Base-by-base conservation (phyloP, 1,140 invertebrate species). In the Neotoxoptera formosana region DNA sequence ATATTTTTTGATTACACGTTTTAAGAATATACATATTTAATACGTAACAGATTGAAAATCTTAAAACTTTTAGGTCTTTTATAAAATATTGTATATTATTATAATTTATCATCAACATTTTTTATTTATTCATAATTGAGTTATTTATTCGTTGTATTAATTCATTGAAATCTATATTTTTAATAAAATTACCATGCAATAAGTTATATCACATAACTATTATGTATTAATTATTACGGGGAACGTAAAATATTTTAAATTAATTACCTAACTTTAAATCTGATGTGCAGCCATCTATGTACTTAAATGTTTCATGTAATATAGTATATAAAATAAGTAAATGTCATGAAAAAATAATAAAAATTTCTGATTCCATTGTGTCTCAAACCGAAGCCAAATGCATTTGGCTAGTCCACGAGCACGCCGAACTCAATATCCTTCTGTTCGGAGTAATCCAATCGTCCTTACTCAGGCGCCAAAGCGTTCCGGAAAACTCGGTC, bases 401-500 rank as follows among this genome's bases (percentile, higher is more conserved):
- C 41, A 67, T 90, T 41, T 30, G 89, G 36, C 20, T 36, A 36
- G 89, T 67, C 36, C 89, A 14, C 14, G 25, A 8, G 23, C 11
- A 90, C 11, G 53, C 1, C 41, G 89, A 90, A 30, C 53, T 90
- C 53, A 60, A 90, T 30, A n/a, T 45, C 30, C 36, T 90, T 23
- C 3, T 90, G 36, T 90, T 90, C 25, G 89, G 53, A 25, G 89
- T 90, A 17, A 30, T 90, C 0, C 89, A 90, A 47, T 67, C 89
- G 89, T 90, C 89, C 25, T 2, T 90, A 45, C 25, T 90, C 56
- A 60, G 89, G 45, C 25, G 89, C 30, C 89, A 90, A n/a, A 25
- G 1, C 8, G 89, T 90, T 2, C 89, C 89, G 25, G 36, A 90
- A 45, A 90, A 90, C 53, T 90, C 89, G 11, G 36, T 90, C 6